Evolutionary conservation across 2,888 invertebrate genomes (phyloP), one percentile per base, ranked within the genome.

Genomic region (Drepana falcataria): DNA sequence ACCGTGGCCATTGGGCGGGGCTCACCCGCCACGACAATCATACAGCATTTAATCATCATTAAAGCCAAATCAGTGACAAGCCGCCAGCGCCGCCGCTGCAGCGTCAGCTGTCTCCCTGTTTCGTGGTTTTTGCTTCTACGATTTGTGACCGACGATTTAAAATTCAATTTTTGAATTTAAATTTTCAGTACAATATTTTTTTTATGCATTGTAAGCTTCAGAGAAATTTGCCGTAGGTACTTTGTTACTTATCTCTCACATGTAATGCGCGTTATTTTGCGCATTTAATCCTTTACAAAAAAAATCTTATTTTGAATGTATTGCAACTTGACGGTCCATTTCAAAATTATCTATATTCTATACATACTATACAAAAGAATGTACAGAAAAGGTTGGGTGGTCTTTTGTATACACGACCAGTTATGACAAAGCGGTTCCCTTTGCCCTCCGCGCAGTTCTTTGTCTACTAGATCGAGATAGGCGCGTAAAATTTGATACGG

Each of bases 401-500:
- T 82, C 86, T 79, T 85, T 87, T 88, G 85, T 87, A 75, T 71
- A 61, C 73, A 67, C 77, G 81, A 87, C 87, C 86, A 87, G 88
- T 90, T 86, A 83, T 83, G 80, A 89, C 87, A 88, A 88, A 87
- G 85, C 83, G 83, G 77, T 80, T 82, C 85, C 83, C 79, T 76
- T 77, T 77, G 81, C 81, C 84, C 82, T 77, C 78, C 77, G 65
- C 71, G 66, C 65, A 61, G 73, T 72, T 71, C 86, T 88, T 89
- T 90, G 89, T 90, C 87, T 88, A 81, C 81, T 79, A 86, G 81
- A 89, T 89, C 91, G 82, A 85, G 90, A 89, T 90, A 90, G 83
- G 81, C 83, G 88, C 81, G 85, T 87, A 86, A 84, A 89, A 91
- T 91, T 91, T 83, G 89, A 90, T 88, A 88, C 90, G 89, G 89